Conservation (phyloP, 2,113 vertebrate species). For the sheep (Ovis aries) region ARS-UI_Ramb_v3.0 NC_056077.1:36703001-36703500, state of each 20-base stretch:
- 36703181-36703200: not conserved
- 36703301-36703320: not conserved
- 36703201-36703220: not conserved
- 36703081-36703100: not conserved
- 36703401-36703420: not conserved
- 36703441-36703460: not conserved
- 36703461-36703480: not conserved
- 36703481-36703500: not conserved
- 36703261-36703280: not conserved
- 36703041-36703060: not conserved
- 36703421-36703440: not conserved
- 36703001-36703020: no score
- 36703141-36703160: constrained; percentile 11
- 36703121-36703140: not conserved
- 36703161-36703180: not conserved
- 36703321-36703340: not conserved
- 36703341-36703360: not conserved
- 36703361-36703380: not conserved
- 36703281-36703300: not conserved
- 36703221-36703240: not conserved
- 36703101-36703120: not conserved
- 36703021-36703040: not conserved
- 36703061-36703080: not conserved
- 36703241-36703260: not conserved
- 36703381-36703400: not conserved